A percentile compares a stretch with the other conserved stretches of the same genome.
phyloP scores from a whole-genome alignment of 2,113 vertebrate species.

The Axis porcinus region DNA sequence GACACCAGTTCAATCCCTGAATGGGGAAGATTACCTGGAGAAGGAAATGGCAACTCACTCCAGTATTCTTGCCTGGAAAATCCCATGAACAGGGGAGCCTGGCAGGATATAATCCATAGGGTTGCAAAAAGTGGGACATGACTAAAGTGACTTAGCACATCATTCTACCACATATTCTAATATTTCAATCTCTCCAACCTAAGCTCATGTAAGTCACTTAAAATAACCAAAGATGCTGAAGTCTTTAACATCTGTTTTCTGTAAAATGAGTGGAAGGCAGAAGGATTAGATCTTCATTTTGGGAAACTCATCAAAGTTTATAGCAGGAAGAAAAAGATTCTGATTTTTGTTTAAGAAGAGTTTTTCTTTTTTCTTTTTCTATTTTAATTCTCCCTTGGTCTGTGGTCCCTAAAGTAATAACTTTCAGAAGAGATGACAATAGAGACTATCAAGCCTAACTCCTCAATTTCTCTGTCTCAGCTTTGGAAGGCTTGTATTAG shows the following conservation, averaged over 20 bases:
- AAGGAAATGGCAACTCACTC: neutral
- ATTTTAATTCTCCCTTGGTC: neutral
- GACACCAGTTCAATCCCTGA: neutral
- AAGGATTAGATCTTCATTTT: constrained; percentile 39
- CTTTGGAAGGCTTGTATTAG: neutral
- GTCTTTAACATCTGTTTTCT: constrained; percentile 55
- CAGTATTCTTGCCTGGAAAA: neutral
- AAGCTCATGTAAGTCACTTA: constrained; percentile 30
- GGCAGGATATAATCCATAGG: neutral
- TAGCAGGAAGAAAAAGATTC: neutral
- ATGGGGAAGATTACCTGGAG: neutral
- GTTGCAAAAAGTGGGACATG: neutral
- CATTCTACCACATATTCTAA: constrained; percentile 17
- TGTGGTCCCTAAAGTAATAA: neutral
- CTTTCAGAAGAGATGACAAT: neutral
- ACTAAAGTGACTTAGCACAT: neutral
- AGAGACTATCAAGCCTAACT: neutral
- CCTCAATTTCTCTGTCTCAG: neutral
- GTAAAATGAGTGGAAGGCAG: constrained; percentile 35
- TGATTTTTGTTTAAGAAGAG: constrained; percentile 1
- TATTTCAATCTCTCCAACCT: constrained; percentile 17
- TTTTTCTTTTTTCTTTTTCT: neutral
- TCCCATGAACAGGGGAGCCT: neutral
- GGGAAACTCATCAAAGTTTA: constrained; percentile 30
- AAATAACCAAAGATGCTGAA: constrained; percentile 26